phyloP scores from a whole-genome alignment of 2,113 vertebrate species.

The Sceloporus tristichus region DNA sequence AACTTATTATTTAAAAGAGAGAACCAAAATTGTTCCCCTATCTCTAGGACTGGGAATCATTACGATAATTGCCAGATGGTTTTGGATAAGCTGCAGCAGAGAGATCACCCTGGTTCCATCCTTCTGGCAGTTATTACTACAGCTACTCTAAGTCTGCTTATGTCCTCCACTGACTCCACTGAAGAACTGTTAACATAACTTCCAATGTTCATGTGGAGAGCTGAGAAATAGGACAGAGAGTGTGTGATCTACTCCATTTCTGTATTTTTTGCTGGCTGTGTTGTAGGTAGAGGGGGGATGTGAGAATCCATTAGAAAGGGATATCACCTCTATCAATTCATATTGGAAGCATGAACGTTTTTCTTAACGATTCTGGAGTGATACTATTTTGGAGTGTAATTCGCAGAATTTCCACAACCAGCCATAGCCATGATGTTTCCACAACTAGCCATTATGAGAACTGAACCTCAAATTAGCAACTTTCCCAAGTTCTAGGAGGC shows the following conservation, averaged over 20 bases:
- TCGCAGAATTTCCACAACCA: too few relatives aligned
- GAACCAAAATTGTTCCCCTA: not conserved
- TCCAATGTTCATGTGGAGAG: not conserved
- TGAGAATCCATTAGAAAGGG: too few relatives aligned
- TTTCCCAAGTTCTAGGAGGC: not conserved
- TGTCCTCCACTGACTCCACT: not conserved
- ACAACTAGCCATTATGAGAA: not conserved
- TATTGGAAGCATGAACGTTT: too few relatives aligned
- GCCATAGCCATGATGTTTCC: not conserved
- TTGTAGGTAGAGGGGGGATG: too few relatives aligned
- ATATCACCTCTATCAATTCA: too few relatives aligned
- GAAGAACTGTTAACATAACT: not conserved
- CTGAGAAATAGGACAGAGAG: not conserved
- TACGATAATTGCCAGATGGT: not conserved
- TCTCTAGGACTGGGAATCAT: not conserved
- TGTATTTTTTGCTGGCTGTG: not conserved
- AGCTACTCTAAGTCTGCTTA: too few relatives aligned
- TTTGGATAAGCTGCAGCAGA: not conserved
- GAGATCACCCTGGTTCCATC: not conserved
- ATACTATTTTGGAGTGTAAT: not conserved
- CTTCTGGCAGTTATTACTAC: not conserved
- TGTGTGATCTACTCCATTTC: not conserved
- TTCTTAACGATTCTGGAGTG: not conserved
- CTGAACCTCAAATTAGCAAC: not conserved
- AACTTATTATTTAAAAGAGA: not conserved